Evolutionary conservation across 2,113 vertebrate species (phyloP), one percentile per base, ranked within the genome.

Genomic region (Marmota flaviventris): DNA sequence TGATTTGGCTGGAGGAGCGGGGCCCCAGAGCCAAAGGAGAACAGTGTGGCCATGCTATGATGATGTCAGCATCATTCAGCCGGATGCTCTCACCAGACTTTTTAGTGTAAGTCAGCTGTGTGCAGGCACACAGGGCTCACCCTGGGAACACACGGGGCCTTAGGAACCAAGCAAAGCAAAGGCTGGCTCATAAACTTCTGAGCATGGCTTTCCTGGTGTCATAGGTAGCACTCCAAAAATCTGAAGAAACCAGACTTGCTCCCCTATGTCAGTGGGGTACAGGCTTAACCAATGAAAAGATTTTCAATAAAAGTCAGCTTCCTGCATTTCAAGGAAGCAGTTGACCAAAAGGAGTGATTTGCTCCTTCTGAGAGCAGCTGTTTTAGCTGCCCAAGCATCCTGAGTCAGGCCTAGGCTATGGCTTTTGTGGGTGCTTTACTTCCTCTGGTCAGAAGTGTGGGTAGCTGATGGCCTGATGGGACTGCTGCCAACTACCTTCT

Each of bases 21-120:
- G 98, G 39, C 90, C 98, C 79, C 99, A 98, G 97, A 99, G 98
- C 24, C 99, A 98, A 97, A 99, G 99, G 98, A 99, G 99, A 98
- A 99, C 99, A 9, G 99, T 99, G 51, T 99, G 99, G 99, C 99
- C 99, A 0, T 99, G 99, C 98, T 99, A 99, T 34, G 99, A 99
- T 96, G 99, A 99, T 34, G 98, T 99, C 93, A 98, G 98, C 97
- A 99, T 98, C 24, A 98, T 99, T 53, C 99, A 99, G 97, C 99
- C 99, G 0, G 99, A 99, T 61, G 99, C 99, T 87, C 99, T 99
- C 98, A 99, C 99, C 98, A 99, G 99, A 94, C 99, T 99, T 81
- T 98, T 99, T 96, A 98, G 98, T 51, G 99, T 99, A 98, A 99
- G 99, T 98, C 82, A 37, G 2, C 63, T 4, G 0, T 0, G 0